Evolutionary conservation across 2,113 vertebrate genomes (phyloP).

Genomic region (Sciurus niger): DNA sequence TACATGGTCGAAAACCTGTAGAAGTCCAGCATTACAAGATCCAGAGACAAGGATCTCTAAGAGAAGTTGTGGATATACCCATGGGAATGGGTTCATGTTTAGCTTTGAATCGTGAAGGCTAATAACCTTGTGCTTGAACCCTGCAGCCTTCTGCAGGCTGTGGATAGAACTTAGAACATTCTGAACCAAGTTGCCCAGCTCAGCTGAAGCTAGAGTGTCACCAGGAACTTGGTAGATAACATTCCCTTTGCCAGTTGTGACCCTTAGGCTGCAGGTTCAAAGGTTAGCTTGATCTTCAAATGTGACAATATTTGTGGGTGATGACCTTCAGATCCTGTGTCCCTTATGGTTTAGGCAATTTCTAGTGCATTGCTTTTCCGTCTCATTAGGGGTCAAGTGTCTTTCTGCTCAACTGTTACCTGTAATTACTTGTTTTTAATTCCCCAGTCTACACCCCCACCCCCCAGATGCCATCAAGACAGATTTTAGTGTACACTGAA

Average conservation of each 20-base stretch:
- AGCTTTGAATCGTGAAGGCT: not conserved
- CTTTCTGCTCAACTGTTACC: not conserved
- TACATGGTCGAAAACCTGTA: not conserved
- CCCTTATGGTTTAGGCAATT: not conserved
- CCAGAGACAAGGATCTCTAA: too few species aligned
- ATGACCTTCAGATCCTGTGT: not conserved
- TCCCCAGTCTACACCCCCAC: fast-evolving
- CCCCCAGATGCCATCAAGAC: too few species aligned
- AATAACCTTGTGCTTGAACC: too few species aligned
- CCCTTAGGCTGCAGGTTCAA: not conserved
- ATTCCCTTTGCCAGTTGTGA: not conserved
- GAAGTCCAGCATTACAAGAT: not conserved
- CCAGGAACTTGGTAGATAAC: not conserved
- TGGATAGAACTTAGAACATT: not conserved
- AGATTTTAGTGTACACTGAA: fast-evolving
- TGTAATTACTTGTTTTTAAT: not conserved
- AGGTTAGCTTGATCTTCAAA: not conserved
- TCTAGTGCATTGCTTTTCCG: not conserved
- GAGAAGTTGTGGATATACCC: not conserved
- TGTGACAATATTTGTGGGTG: not conserved
- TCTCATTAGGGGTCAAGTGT: too few species aligned
- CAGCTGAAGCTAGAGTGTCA: not conserved
- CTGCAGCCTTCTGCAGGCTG: not conserved
- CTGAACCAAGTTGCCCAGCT: not conserved
- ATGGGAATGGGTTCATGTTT: too few species aligned